These are phyloP conservation scores for Macrotis lagotis DNA, from an alignment of 2,113 vertebrate species.

Conservation along the genomic window DNA sequence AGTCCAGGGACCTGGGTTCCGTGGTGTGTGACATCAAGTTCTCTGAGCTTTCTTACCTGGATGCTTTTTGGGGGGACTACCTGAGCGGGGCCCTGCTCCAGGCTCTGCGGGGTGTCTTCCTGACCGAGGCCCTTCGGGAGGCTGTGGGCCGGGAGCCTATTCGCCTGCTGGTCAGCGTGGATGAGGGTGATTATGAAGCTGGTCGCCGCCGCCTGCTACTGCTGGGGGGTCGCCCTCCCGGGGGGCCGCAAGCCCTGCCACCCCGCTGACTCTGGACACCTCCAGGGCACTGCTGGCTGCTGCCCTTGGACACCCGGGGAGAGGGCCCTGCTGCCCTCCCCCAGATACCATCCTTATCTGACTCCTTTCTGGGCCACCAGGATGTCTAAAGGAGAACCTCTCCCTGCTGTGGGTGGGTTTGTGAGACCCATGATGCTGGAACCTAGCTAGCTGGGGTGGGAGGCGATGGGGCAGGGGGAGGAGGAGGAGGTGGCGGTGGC, in stretches of 20 bases:
- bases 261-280: conserved; percentile 1
- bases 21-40: conserved; percentile 96
- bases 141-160: conserved; percentile 91
- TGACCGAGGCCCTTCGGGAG: conserved; percentile 90
- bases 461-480: background rate
- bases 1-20: conserved; percentile 90
- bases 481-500: too few relatives aligned
- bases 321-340: background rate
- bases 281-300: background rate
- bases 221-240: conserved; percentile 51
- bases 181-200: conserved; percentile 94
- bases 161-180: conserved; percentile 92
- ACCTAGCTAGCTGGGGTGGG: background rate
- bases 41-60: conserved; percentile 92
- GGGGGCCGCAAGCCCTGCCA: background rate
- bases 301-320: conserved; percentile 24
- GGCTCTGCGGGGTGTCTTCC: conserved; percentile 93
- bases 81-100: conserved; percentile 92
- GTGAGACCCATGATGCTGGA: background rate
- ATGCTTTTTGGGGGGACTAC: conserved; percentile 95
- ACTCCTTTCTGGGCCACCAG: background rate
- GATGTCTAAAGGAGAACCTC: background rate
- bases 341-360: conserved; percentile 13
- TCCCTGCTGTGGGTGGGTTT: background rate
- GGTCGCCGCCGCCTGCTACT: conserved; percentile 87